Percentiles rank a stretch among this genome's conserved stretches.
phyloP scores from a whole-genome alignment of 1,140 invertebrate species.

The Acromyrmex heyeri region DNA sequence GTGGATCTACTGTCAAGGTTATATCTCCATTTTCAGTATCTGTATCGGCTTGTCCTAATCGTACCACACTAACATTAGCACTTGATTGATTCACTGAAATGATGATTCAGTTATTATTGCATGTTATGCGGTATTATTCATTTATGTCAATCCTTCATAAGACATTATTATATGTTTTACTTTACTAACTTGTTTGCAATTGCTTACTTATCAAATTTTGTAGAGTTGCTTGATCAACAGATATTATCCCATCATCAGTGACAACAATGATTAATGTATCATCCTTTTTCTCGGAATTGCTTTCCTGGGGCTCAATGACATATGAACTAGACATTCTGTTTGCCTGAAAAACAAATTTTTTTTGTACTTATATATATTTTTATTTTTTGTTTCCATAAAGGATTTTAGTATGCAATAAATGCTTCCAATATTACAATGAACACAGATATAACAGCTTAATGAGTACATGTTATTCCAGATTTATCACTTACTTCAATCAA shows the following conservation, averaged over 20 bases:
- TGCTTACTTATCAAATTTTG: conserved; percentile 90
- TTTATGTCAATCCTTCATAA: neutral
- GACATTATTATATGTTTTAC: neutral
- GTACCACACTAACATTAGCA: conserved; percentile 86
- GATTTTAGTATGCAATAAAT: neutral
- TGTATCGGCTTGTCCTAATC: conserved; percentile 83
- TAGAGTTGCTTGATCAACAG: conserved; percentile 90
- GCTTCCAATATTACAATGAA: neutral
- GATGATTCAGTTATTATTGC: neutral
- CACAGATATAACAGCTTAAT: no score
- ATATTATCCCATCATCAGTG: conserved; percentile 91
- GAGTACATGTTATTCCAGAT: no score
- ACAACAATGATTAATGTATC: conserved; percentile 90
- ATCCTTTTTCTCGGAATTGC: conserved; percentile 81
- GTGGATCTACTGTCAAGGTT: conserved; percentile 85
- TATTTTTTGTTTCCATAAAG: neutral
- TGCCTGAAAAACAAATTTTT: conserved; percentile 63
- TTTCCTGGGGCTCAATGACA: conserved; percentile 82
- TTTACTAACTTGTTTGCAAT: neutral
- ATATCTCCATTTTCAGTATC: conserved; percentile 82
- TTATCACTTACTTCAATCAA: no score
- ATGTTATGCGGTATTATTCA: neutral
- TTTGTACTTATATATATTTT: neutral
- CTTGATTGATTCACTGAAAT: conserved; percentile 85
- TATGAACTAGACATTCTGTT: conserved; percentile 84